Conservation (phyloP, 1,140 invertebrate species). For the Geopemphigus sp. region DNA sequence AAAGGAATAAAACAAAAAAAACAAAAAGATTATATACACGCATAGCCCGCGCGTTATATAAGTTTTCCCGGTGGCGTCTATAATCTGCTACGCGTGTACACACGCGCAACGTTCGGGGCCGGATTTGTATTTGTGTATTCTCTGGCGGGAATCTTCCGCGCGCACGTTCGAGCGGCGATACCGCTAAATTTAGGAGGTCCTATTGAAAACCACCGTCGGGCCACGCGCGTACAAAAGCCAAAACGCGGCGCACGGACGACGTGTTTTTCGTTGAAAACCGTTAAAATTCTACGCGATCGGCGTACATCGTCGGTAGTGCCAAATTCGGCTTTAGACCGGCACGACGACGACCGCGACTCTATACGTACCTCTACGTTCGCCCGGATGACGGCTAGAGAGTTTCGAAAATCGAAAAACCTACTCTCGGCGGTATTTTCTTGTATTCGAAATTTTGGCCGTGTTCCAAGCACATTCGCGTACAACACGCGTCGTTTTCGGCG, state of each 20-base stretch:
- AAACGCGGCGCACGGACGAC: too few species aligned
- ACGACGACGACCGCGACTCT: too few species aligned
- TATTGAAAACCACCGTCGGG: not conserved
- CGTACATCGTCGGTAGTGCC: not conserved
- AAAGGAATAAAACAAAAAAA: not conserved
- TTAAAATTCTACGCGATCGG: not conserved
- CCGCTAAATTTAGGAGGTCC: conserved; percentile 40
- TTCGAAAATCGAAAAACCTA: not conserved
- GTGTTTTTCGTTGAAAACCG: not conserved
- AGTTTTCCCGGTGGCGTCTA: not conserved
- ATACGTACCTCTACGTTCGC: not conserved
- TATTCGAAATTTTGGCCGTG: conserved; percentile 4
- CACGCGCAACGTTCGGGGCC: not conserved
- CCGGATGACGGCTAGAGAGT: not conserved
- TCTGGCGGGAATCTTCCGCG: conserved; percentile 18
- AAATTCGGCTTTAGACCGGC: not conserved
- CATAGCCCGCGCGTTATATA: not conserved
- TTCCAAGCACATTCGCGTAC: not conserved
- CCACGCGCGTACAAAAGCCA: not conserved
- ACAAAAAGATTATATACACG: too few species aligned
- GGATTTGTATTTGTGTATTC: conserved; percentile 41
- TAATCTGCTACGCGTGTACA: conserved; percentile 14
- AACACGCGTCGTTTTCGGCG: not conserved
- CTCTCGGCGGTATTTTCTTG: not conserved
- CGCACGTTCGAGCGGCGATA: conserved; percentile 11